Percentiles rank a stretch among this genome's conserved stretches.
phyloP scores from a whole-genome alignment of 2,888 invertebrate genomes.

The Eristalis tenax region DNA sequence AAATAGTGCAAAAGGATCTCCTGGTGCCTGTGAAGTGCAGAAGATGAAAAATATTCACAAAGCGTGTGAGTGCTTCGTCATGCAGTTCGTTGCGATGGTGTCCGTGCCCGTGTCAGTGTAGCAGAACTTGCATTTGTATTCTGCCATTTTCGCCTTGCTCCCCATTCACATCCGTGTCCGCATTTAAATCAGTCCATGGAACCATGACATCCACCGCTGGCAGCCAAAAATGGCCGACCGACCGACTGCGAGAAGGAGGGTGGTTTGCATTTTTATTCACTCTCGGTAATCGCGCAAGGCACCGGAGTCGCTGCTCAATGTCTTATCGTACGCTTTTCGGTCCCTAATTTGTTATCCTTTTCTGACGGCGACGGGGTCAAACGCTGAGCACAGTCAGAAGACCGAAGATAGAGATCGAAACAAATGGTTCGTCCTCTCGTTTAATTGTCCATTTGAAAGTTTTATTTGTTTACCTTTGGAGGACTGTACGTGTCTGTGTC shows the following conservation, averaged over 20 bases:
- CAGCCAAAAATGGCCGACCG: no score
- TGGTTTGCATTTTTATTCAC: slow-evolving; percentile 15
- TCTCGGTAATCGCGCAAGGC: slow-evolving; percentile 37
- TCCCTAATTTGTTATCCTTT: slow-evolving; percentile 41
- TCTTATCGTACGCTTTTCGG: slow-evolving; percentile 25
- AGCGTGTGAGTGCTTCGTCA: background rate
- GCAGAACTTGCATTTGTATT: slow-evolving; percentile 41
- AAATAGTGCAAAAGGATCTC: slow-evolving; percentile 30
- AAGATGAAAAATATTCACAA: slow-evolving; percentile 23
- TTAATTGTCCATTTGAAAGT: slow-evolving; percentile 24
- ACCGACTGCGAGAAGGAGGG: background rate
- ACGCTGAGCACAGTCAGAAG: background rate
- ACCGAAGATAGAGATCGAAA: slow-evolving; percentile 26
- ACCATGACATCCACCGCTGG: background rate
- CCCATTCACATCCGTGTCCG: background rate
- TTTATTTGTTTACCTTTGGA: slow-evolving; percentile 36
- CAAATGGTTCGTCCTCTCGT: slow-evolving; percentile 20
- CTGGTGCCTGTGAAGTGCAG: slow-evolving; percentile 24
- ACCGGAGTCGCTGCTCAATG: slow-evolving; percentile 52
- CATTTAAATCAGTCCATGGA: background rate
- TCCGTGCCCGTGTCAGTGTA: background rate
- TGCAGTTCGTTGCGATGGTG: background rate
- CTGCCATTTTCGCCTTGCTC: slow-evolving; percentile 11
- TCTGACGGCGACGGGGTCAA: background rate
- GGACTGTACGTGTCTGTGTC: background rate